A percentile compares a stretch with the other conserved stretches of the same genome.
Conservation (phyloP, 2,888 invertebrate species). For the Zele albiditarsus region DNA sequence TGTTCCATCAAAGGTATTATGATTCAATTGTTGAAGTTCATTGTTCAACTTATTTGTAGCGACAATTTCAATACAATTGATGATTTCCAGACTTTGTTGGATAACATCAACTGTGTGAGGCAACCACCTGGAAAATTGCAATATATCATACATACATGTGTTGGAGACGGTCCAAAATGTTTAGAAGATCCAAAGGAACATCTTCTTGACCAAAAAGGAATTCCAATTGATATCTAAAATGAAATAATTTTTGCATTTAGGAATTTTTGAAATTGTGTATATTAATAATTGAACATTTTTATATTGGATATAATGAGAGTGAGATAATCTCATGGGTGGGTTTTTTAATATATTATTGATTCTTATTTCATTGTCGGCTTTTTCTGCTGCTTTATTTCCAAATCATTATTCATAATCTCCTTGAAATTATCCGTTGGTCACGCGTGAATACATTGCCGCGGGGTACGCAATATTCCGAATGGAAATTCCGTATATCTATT, state of each 20-base stretch:
- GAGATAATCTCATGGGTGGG: no score
- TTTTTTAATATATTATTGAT: no score
- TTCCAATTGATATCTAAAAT: slow-evolving; percentile 64
- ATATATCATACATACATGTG: slow-evolving; percentile 87
- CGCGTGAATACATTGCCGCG: no score
- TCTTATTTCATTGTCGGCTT: no score
- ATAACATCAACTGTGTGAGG: slow-evolving; percentile 69
- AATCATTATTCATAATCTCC: no score
- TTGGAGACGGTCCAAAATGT: slow-evolving; percentile 85
- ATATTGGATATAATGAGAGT: no score
- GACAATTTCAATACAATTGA: neutral
- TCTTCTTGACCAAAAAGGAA: slow-evolving; percentile 74
- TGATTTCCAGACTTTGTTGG: slow-evolving; percentile 52
- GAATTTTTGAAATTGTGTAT: neutral
- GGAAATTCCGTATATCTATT: no score
- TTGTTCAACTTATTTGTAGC: slow-evolving; percentile 42
- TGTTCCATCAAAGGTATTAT: slow-evolving; percentile 62
- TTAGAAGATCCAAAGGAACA: slow-evolving; percentile 72
- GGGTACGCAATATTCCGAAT: no score
- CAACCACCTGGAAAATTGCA: slow-evolving; percentile 78
- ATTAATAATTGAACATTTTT: slow-evolving; percentile 10
- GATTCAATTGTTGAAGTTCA: slow-evolving; percentile 45
- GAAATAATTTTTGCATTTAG: neutral
- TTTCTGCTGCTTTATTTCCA: no score
- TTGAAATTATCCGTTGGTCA: no score